Base-by-base conservation (phyloP, 2,888 invertebrate genomes). In the Stenodera caucasica region DNA sequence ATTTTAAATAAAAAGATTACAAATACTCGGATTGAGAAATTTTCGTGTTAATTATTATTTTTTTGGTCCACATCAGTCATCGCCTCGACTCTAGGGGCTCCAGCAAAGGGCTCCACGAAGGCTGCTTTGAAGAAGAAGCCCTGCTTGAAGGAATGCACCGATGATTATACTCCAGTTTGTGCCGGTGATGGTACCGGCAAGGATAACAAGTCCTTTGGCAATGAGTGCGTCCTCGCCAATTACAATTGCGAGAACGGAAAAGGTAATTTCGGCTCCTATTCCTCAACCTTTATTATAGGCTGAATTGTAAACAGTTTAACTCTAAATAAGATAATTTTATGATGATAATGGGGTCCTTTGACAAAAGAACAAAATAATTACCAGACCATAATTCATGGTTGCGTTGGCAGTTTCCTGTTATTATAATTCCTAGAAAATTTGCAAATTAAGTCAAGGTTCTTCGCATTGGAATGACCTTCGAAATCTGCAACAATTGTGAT, bases 231-330 rank as follows among this genome's bases (percentile, higher is more conserved):
- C 50, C 78, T 89, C 78, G 83, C 84, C 63, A 85, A 86, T 69
- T 84, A 86, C 76, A 89, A 88, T 71, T 89, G 89, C 78, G 88
- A 88, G 72, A 81, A 85, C 70, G 84, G 84, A 70, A 84, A 85
- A 51, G 84, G 88, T 88, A 77, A 84, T 65, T 57, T 29, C n/a
- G n/a, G n/a, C n/a, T n/a, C n/a, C n/a, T n/a, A n/a, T n/a, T 53
- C 53, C 7, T 11, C 21, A 2, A 18, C 12, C 1, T n/a, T 3
- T 53, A 30, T n/a, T 23, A 15, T 30, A 29, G 15, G 26, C 26
- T 26, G 7, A 26, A 26, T 7, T 26, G 7, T 26, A 26, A 26
- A 26, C 26, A 26, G 7, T 26, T 26, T 26, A n/a, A 26, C 7
- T 26, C 7, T 26, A 26, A 26, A 26, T 26, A 26, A 26, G 26